Evolutionary conservation across 2,113 vertebrate genomes (phyloP).

Genomic region (Canis aureus): DNA sequence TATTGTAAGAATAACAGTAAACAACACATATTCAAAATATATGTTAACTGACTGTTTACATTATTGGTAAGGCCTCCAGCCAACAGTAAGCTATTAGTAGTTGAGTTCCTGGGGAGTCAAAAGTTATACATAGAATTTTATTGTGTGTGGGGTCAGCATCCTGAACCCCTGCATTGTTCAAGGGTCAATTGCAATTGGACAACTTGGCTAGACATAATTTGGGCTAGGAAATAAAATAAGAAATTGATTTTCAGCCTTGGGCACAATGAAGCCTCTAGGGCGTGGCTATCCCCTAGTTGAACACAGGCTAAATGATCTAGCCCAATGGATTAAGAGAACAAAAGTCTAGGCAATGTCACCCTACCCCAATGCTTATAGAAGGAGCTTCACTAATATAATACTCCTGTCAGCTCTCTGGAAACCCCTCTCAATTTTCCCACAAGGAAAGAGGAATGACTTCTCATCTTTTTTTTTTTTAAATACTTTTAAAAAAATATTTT

Average conservation of each 20-base stretch:
- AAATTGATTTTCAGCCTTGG: background rate
- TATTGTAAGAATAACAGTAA: background rate
- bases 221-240: conserved; percentile 43
- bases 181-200: background rate
- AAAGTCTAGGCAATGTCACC: background rate
- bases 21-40: background rate
- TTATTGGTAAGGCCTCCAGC: background rate
- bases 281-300: background rate
- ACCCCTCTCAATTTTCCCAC: background rate
- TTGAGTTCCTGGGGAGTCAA: background rate
- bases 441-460: background rate
- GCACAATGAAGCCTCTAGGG: background rate
- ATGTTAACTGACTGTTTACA: background rate
- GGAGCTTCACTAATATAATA: background rate
- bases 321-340: background rate
- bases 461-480: background rate
- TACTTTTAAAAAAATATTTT: too few relatives aligned
- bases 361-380: background rate
- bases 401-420: background rate
- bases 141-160: background rate
- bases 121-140: background rate
- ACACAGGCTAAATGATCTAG: background rate
- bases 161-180: background rate
- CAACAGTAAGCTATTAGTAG: background rate
- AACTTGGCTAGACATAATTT: background rate